Evolutionary conservation across 2,888 invertebrate genomes (phyloP).

Genomic region (Stictocephala bisonia): DNA sequence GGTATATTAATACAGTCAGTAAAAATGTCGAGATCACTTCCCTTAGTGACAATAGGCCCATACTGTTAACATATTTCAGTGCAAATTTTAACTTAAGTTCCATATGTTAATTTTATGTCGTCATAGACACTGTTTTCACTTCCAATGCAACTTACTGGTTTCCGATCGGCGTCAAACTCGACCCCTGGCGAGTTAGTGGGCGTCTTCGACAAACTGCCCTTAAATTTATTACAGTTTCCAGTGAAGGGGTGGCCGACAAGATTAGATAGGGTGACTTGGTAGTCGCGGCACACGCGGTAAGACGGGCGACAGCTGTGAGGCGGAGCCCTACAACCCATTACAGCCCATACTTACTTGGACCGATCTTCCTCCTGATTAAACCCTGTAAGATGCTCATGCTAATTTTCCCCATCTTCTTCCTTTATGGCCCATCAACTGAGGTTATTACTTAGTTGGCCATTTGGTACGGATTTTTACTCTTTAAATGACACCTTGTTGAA

Average conservation of each 20-base stretch:
- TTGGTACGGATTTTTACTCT: constrained; percentile 24
- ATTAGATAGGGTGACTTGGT: constrained; percentile 3
- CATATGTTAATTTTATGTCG: too few species aligned
- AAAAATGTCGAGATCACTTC: too few species aligned
- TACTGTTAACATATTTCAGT: too few species aligned
- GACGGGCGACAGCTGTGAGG: constrained; percentile 33
- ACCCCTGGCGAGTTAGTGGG: too few species aligned
- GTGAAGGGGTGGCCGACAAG: too few species aligned
- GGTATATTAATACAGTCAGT: too few species aligned
- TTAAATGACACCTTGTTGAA: constrained; percentile 34
- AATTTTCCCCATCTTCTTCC: constrained; percentile 31
- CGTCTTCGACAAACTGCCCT: background rate
- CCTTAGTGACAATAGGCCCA: too few species aligned
- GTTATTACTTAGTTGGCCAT: constrained; percentile 23
- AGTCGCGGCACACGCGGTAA: background rate
- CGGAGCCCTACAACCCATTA: background rate
- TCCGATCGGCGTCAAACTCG: too few species aligned
- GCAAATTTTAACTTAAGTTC: too few species aligned
- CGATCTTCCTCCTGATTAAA: constrained; percentile 15
- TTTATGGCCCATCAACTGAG: constrained; percentile 31
- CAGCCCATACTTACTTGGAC: background rate
- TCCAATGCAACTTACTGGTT: too few species aligned
- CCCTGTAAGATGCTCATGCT: constrained; percentile 26
- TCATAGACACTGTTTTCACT: too few species aligned
- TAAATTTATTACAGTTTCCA: constrained; percentile 10